phyloP scores from a whole-genome alignment of 1,140 invertebrate genomes.

The Chironomus tepperi region DNA sequence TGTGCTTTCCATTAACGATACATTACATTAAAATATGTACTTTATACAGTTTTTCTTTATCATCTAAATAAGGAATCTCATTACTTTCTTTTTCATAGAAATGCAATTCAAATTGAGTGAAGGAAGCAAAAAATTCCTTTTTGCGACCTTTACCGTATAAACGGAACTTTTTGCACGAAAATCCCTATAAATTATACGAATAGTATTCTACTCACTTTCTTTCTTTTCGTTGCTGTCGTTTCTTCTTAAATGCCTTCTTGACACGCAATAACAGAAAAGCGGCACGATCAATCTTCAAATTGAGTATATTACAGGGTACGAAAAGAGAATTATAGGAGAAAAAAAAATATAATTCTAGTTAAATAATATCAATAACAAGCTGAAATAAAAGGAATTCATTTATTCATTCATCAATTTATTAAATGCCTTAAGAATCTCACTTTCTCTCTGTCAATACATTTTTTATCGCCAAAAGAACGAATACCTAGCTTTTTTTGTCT shows the following conservation, averaged over 20 bases:
- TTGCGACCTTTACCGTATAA: background rate
- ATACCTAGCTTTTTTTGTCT: background rate
- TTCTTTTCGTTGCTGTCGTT: slow-evolving; percentile 73
- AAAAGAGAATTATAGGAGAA: background rate
- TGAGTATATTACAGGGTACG: too few relatives aligned
- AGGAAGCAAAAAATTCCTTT: background rate
- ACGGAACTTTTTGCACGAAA: background rate
- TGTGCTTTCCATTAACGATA: background rate
- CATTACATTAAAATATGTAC: background rate
- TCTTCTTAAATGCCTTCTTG: slow-evolving; percentile 83
- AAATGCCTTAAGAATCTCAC: background rate
- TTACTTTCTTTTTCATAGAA: background rate
- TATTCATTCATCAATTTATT: background rate
- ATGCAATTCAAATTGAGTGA: background rate
- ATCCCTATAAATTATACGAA: background rate
- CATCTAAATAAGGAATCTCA: background rate
- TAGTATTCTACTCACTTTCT: slow-evolving; percentile 52
- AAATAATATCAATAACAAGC: background rate
- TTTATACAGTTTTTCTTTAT: background rate
- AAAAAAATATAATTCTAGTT: background rate
- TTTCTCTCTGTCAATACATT: background rate
- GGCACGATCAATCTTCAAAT: slow-evolving; percentile 59
- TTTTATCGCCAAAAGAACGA: background rate
- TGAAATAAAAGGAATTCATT: background rate
- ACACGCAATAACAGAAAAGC: slow-evolving; percentile 79